A percentile compares a stretch with the other conserved stretches of the same genome.
phyloP scores from a whole-genome alignment of 92 coral and sea anemone species.

The Plumapathes pennacea region DNA sequence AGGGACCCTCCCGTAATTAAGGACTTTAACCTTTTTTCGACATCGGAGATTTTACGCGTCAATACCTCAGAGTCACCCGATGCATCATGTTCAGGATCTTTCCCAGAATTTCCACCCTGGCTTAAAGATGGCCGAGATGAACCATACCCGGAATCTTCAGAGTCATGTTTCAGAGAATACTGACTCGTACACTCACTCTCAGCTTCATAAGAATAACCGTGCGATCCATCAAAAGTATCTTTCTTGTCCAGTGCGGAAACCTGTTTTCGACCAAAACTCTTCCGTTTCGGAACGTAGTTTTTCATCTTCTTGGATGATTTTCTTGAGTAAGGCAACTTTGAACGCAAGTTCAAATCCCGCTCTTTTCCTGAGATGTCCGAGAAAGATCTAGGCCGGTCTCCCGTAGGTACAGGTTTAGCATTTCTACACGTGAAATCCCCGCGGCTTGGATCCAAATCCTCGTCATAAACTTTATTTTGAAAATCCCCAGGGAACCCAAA shows the following conservation, averaged over 20 bases:
- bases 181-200: neutral
- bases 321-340: conserved; percentile 69
- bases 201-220: conserved; percentile 10
- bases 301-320: conserved; percentile 28
- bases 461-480: neutral
- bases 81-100: conserved; percentile 46
- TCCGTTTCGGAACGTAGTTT: conserved; percentile 53
- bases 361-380: no score
- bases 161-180: conserved; percentile 15
- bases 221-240: conserved; percentile 19
- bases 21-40: conserved; percentile 45
- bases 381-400: no score
- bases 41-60: conserved; percentile 13
- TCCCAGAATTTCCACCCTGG: conserved; percentile 28
- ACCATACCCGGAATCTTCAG: conserved; percentile 73
- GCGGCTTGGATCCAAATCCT: neutral
- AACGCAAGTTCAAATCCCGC: no score
- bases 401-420: conserved; percentile 5
- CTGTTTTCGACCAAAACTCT: conserved; percentile 46
- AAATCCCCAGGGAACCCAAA: conserved; percentile 25
- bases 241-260: conserved; percentile 7
- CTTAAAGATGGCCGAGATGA: conserved; percentile 75
- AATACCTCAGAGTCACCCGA: conserved; percentile 1
- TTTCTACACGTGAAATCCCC: neutral
- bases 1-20: conserved; percentile 29